phyloP scores from a whole-genome alignment of 2,113 vertebrate species.

The Brachypteracias leptosomus region DNA sequence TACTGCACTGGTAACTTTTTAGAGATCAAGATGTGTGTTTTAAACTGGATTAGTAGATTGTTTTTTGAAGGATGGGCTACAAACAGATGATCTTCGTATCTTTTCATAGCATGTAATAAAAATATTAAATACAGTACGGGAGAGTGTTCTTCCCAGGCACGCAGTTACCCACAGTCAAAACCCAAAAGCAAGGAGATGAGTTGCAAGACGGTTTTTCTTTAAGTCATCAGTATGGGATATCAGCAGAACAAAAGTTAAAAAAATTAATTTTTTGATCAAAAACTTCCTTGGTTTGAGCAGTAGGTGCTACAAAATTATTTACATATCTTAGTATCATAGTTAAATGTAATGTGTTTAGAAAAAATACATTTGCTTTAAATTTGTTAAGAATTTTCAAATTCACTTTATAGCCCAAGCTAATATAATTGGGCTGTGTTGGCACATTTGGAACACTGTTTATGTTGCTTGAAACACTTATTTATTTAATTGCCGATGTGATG shows the following conservation, averaged over 20 bases:
- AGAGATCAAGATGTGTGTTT: constrained; percentile 99
- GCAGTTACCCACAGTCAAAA: constrained; percentile 98
- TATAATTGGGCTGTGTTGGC: constrained; percentile 86
- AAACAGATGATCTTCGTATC: constrained; percentile 99
- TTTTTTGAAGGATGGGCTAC: constrained; percentile 99
- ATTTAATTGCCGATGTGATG: constrained; percentile 98
- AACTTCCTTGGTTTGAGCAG: constrained; percentile 99
- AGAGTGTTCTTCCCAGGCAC: constrained; percentile 93
- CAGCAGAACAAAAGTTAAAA: constrained; percentile 88
- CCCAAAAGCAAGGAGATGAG: constrained; percentile 99
- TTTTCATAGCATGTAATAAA: constrained; percentile 99
- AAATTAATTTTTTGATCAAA: constrained; percentile 86
- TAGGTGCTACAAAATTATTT: constrained; percentile 99
- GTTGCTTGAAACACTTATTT: constrained; percentile 91
- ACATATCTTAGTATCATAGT: constrained; percentile 99
- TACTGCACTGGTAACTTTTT: constrained; percentile 99
- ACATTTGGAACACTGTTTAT: constrained; percentile 93
- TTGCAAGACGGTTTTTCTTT: constrained; percentile 96
- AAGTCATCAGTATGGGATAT: constrained; percentile 97
- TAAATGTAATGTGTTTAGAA: constrained; percentile 98
- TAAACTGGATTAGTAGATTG: constrained; percentile 95
- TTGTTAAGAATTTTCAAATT: constrained; percentile 85
- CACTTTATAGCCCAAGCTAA: constrained; percentile 85
- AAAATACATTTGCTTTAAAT: constrained; percentile 96
- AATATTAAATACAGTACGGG: constrained; percentile 92